These are phyloP conservation scores for Bombus waltoni DNA, from an alignment of 1,140 invertebrate genomes.

Conservation along the genomic window DNA sequence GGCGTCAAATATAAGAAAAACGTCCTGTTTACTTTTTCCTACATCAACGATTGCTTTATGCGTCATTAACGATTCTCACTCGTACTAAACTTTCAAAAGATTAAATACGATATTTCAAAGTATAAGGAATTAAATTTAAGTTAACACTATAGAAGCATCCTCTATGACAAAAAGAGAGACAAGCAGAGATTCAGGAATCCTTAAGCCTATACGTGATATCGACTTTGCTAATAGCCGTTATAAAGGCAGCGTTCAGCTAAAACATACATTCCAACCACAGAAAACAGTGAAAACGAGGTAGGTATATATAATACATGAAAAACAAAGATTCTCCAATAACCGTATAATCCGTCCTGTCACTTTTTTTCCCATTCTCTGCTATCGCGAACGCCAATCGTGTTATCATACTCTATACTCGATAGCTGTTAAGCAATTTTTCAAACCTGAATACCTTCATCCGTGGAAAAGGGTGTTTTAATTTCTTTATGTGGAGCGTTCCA, in stretches of 20 bases:
- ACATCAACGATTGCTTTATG: too few species aligned
- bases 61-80: too few species aligned
- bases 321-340: constrained; percentile 32
- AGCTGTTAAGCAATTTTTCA: constrained; percentile 41
- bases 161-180: too few species aligned
- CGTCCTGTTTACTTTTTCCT: too few species aligned
- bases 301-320: constrained; percentile 1
- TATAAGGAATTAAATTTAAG: too few species aligned
- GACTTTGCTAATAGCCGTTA: not conserved
- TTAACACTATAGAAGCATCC: too few species aligned
- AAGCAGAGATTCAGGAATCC: too few species aligned
- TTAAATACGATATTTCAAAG: too few species aligned
- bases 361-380: constrained; percentile 6
- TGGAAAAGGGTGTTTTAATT: not conserved
- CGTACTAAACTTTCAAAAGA: too few species aligned
- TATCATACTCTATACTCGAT: not conserved
- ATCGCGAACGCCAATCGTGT: constrained; percentile 32
- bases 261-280: not conserved
- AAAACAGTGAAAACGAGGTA: constrained; percentile 24
- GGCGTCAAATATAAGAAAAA: too few species aligned
- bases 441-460: constrained; percentile 15
- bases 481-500: not conserved
- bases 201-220: constrained; percentile 1
- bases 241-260: not conserved
- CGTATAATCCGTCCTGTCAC: constrained; percentile 25